Evolutionary conservation across 1,140 invertebrate species (phyloP), one percentile per base, ranked within the genome.

Genomic region (Trichoplusia ni): DNA sequence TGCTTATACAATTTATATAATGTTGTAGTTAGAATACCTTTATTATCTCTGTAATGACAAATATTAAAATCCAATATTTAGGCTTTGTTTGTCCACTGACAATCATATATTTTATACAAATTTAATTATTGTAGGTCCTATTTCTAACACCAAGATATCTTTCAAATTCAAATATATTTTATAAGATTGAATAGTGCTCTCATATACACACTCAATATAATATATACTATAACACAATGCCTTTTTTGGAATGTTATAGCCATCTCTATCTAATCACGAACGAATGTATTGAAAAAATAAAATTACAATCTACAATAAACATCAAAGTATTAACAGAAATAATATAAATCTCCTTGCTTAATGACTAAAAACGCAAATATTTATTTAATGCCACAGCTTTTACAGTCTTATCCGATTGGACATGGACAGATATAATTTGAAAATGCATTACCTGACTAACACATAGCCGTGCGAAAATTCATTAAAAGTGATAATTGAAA

Each of bases 331-430:
- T 61, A 65, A 63, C 54, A 65, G 64, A 54, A 67, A 71, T 66
- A 63, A 56, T 61, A 68, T 42, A 58, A 58, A 58, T 73, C 69
- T 71, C 47, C 69, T 60, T 44, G 64, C 73, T 76, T 79, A 76
- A 16, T 56, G 62, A 67, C 73, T 79, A 74, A 56, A 47, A 79
- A 77, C 67, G 63, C 53, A 68, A 61, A 72, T 64, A 76, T 67
- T 65, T 70, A 60, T 62, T 49, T 51, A 46, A 69, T 68, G 64
- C 70, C 74, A 85, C 75, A 87, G 79, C 75, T 85, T 82, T 84
- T 84, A 85, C 78, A 87, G 69, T 71, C 72, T 60, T 27, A 16
- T 46, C 29, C 25, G 13, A 46, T 27, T 19, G 42, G 56, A 35
- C 31, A 21, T 46, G 19, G 21, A 35, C 16, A 35, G 29, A 44